phyloP scores from a whole-genome alignment of 2,888 invertebrate species.

The Metalampra italica region DNA sequence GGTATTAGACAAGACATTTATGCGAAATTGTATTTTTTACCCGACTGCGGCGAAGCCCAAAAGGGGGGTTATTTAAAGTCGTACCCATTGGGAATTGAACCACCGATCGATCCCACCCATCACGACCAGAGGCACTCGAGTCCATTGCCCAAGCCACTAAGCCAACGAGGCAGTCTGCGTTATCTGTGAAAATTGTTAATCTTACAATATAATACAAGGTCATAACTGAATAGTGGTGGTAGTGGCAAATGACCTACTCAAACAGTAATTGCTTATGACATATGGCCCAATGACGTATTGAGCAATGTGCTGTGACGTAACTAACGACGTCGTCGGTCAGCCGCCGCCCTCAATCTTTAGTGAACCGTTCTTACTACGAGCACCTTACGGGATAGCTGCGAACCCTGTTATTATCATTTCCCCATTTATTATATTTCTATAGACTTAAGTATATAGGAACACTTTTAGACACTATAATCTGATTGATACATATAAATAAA shows the following conservation, averaged over 20 bases:
- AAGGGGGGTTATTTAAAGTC: too few species aligned
- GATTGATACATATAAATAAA: too few species aligned
- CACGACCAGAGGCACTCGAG: background rate
- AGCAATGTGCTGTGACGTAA: conserved; percentile 40
- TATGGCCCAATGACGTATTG: conserved; percentile 42
- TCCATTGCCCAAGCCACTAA: background rate
- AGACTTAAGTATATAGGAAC: background rate
- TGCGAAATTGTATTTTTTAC: too few species aligned
- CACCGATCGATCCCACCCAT: too few species aligned
- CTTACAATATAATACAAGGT: conserved; percentile 4
- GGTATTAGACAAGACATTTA: too few species aligned
- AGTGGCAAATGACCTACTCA: conserved; percentile 35
- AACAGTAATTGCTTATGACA: conserved; percentile 37
- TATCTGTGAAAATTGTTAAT: background rate
- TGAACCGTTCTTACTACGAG: background rate
- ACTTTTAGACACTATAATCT: too few species aligned
- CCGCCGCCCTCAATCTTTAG: background rate
- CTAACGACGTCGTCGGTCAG: conserved; percentile 2
- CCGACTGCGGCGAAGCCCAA: too few species aligned
- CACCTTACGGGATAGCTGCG: background rate
- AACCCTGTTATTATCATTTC: background rate
- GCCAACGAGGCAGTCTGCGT: background rate
- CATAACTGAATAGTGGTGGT: conserved; percentile 3
- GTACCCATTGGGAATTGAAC: too few species aligned
- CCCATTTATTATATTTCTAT: background rate